These are phyloP conservation scores for Neoniphon sammara DNA, from an alignment of 2,797 vertebrate species.

Conservation along the genomic window DNA sequence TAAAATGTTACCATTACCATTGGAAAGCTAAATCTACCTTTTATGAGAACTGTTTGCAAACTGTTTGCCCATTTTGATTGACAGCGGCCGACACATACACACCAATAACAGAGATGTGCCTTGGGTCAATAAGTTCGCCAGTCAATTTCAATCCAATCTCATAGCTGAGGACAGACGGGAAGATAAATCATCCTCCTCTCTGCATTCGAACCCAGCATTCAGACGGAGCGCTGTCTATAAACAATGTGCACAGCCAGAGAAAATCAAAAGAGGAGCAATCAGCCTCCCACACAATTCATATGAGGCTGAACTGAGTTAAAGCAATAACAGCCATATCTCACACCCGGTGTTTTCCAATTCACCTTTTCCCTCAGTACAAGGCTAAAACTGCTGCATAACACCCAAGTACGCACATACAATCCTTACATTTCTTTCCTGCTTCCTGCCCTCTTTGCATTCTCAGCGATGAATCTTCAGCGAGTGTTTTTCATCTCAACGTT, in stretches of 20 bases:
- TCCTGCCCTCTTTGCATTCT: too few species aligned
- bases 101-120: conserved; percentile 7
- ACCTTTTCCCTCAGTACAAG: not conserved
- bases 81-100: not conserved
- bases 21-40: not conserved
- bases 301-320: conserved; percentile 7
- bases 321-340: not conserved
- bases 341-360: not conserved
- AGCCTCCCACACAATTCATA: conserved; percentile 8
- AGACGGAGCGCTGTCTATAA: conserved; percentile 23
- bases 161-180: not conserved
- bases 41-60: not conserved
- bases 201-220: conserved; percentile 23
- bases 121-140: not conserved
- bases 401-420: too few species aligned
- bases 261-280: conserved; percentile 18
- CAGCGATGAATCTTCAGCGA: too few species aligned
- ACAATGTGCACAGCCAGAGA: not conserved
- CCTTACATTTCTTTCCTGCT: not conserved
- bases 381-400: not conserved
- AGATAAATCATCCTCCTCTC: conserved; percentile 13
- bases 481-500: too few species aligned
- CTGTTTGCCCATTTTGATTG: too few species aligned
- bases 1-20: too few species aligned
- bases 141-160: not conserved